Percentiles rank a stretch among this genome's conserved stretches.
These are phyloP conservation scores for Orthonevra nobilis DNA, from an alignment of 2,888 invertebrate species.

Conservation along the genomic window DNA sequence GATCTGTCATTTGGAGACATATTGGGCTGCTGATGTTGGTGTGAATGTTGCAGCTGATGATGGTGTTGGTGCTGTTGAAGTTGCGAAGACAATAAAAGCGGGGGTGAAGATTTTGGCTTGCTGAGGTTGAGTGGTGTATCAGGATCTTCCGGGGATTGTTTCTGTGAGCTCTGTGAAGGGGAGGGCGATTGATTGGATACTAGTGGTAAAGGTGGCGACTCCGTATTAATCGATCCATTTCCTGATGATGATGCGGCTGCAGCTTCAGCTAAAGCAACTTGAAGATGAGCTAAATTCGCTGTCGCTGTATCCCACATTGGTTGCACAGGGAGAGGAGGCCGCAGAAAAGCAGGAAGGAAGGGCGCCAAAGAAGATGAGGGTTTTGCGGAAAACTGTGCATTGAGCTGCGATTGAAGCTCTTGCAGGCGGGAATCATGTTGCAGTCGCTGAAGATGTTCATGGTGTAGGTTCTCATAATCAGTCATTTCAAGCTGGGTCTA, in stretches of 20 bases:
- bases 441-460: conserved; percentile 76
- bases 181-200: conserved; percentile 64
- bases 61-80: conserved; percentile 75
- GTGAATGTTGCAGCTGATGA: conserved; percentile 41
- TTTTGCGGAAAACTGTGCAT: conserved; percentile 74
- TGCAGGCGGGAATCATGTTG: conserved; percentile 77
- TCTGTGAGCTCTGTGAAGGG: conserved; percentile 40
- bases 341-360: conserved; percentile 77
- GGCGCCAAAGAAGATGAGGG: conserved; percentile 74
- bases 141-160: conserved; percentile 82
- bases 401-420: conserved; percentile 77
- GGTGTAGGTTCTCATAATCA: conserved; percentile 75
- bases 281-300: conserved; percentile 87
- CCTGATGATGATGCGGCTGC: conserved; percentile 72
- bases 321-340: conserved; percentile 77
- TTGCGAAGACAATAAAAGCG: conserved; percentile 77
- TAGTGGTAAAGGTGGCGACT: conserved; percentile 68
- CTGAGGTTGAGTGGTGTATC: conserved; percentile 94
- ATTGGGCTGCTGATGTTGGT: conserved; percentile 30
- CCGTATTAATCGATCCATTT: conserved; percentile 44
- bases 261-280: conserved; percentile 78
- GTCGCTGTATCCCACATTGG: conserved; percentile 83
- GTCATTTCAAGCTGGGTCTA: conserved; percentile 76
- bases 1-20: conserved; percentile 56
- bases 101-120: conserved; percentile 88